Percentiles rank a stretch among this genome's conserved stretches.
Evolutionary conservation across 2,888 invertebrate species (phyloP).

Genomic region (Alloscopus bannaensis): DNA sequence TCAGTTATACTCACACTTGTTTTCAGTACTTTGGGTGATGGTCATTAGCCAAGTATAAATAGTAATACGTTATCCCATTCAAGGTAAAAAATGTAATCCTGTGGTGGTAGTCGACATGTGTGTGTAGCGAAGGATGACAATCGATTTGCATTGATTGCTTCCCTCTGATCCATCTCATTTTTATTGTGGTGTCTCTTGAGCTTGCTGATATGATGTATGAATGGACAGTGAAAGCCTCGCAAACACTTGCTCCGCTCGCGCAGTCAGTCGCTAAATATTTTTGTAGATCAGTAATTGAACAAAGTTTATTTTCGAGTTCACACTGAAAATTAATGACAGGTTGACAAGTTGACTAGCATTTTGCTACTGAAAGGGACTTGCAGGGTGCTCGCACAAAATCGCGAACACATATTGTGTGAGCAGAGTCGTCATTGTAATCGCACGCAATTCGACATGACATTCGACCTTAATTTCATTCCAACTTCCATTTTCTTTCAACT

Average conservation of each 20-base stretch:
- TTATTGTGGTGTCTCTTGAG: background rate
- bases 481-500: constrained; percentile 4
- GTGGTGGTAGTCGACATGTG: no score
- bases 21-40: no score
- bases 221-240: background rate
- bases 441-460: constrained; percentile 48
- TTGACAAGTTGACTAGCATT: constrained; percentile 45
- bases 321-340: constrained; percentile 47
- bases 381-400: constrained; percentile 16
- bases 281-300: no score
- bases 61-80: no score
- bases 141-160: constrained; percentile 22
- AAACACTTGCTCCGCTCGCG: background rate
- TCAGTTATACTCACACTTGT: no score
- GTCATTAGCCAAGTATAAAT: no score
- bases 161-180: background rate
- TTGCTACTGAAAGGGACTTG: background rate
- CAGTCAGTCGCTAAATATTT: no score
- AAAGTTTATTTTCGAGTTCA: constrained; percentile 17
- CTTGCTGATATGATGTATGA: constrained; percentile 1
- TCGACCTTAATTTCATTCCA: constrained; percentile 45
- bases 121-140: no score
- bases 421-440: constrained; percentile 26
- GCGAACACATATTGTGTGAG: background rate
- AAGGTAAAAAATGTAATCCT: no score